Conservation (phyloP, 2,797 vertebrate genomes). For the Gallirallus australis region DNA sequence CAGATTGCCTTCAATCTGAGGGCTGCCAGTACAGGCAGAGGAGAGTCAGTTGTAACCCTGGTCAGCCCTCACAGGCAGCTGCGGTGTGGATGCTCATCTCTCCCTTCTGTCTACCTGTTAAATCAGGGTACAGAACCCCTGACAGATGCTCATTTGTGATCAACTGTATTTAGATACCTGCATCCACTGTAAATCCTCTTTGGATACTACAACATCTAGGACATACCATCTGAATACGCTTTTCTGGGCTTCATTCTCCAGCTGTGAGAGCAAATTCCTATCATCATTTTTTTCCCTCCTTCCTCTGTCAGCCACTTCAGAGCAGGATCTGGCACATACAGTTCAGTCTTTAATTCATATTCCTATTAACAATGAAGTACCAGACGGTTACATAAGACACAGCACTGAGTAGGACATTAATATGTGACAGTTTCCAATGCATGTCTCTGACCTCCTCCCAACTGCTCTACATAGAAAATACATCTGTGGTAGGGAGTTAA, state of each 20-base stretch:
- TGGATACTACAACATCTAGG: neutral
- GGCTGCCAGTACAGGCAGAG: neutral
- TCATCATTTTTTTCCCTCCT: neutral
- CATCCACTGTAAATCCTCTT: neutral
- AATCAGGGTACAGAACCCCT: neutral
- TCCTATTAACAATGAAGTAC: neutral
- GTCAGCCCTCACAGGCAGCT: neutral
- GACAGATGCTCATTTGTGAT: neutral
- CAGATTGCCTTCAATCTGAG: fast-evolving
- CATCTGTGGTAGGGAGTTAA: neutral
- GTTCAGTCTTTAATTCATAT: neutral
- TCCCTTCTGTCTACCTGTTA: neutral
- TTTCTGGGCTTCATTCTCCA: neutral
- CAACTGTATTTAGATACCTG: neutral
- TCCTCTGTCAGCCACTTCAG: neutral
- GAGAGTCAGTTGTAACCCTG: neutral
- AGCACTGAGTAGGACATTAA: neutral
- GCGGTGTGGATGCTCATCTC: neutral
- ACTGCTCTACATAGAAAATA: neutral
- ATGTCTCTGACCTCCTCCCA: fast-evolving
- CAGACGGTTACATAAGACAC: neutral
- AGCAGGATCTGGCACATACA: neutral
- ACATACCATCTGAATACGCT: neutral
- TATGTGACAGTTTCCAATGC: neutral
- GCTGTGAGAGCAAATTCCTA: neutral